Evolutionary conservation across 1,140 invertebrate genomes (phyloP).

Genomic region (Bemisia tabaci): DNA sequence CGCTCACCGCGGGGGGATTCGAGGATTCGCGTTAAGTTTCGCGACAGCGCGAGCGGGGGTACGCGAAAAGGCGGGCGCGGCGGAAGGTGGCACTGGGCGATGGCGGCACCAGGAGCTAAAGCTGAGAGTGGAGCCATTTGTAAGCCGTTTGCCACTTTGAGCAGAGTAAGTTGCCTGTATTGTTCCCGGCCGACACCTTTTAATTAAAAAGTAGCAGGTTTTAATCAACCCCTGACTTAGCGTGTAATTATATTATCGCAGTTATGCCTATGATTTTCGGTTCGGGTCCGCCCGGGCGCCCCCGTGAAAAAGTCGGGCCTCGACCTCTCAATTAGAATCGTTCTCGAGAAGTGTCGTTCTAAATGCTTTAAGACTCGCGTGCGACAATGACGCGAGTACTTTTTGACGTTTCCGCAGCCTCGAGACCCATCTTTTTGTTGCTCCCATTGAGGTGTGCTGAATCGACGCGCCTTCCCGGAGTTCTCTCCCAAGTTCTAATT

Average conservation of each 20-base stretch:
- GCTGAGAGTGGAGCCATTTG: neutral
- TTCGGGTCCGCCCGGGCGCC: too few relatives aligned
- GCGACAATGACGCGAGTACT: neutral
- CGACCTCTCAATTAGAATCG: neutral
- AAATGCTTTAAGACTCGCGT: neutral
- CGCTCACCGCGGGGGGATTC: too few relatives aligned
- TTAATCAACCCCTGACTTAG: neutral
- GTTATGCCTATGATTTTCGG: neutral
- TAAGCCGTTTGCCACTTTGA: neutral
- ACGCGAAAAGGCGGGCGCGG: too few relatives aligned
- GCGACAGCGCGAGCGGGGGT: too few relatives aligned
- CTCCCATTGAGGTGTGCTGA: constrained; percentile 21
- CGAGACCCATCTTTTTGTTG: constrained; percentile 20
- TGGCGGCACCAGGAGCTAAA: neutral
- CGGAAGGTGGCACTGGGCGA: too few relatives aligned
- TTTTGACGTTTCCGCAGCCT: neutral
- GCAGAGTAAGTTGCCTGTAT: neutral
- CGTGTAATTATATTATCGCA: neutral
- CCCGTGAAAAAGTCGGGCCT: too few relatives aligned
- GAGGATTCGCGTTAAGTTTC: too few relatives aligned
- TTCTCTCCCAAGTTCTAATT: constrained; percentile 10
- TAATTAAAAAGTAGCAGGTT: neutral
- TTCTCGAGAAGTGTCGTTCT: neutral
- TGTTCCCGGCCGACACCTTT: neutral
- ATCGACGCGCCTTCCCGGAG: constrained; percentile 10